Evolutionary conservation across 1,140 invertebrate species (phyloP), one percentile per base, ranked within the genome.

Genomic region (Camponotus pennsylvanicus): DNA sequence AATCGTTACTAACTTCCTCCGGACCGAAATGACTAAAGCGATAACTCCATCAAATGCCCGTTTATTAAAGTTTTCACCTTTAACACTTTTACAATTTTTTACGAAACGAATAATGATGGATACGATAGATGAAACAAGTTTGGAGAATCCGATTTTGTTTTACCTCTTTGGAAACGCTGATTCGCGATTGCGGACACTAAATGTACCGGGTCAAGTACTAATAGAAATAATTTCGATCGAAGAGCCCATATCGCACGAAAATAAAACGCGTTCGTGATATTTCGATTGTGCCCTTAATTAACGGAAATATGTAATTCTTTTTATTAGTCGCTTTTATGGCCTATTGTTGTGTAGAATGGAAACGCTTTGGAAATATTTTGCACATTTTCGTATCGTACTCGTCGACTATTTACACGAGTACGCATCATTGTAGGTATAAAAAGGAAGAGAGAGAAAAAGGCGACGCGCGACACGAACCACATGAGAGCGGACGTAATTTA

Each of bases 401-500:
- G 55, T 45, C 37, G n/a, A 5, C 45, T 64, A 84, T n/a, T 77
- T 18, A 40, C 13, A 6, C 13, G 4, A 21, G 5, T 13, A 37
- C 37, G 4, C 9, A 37, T 67, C 37, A 11, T 71, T 4, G 15
- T 71, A 6, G 8, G 52, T 8, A 70, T n/a, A 52, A 79, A 49
- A 45, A 11, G 4, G 13, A 4, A 13, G 4, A 13, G 2, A 8
- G 18, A 7, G 18, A 71, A 42, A 61, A 71, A 59, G 18, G 13
- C 27, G 61, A 21, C 34, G 32, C 42, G 18, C 75, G 63, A 70
- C 15, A 52, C 57, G 52, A 80, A 80, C 21, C 9, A 34, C 13
- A 32, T 32, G 55, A 82, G 37, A 66, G 59, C 67, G 66, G 40
- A 80, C 40, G 40, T 87, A 63, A 88, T 77, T 70, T 32, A 37